Evolutionary conservation across 2,113 vertebrate genomes (phyloP).

Genomic region (Melanerpes aurifrons): DNA sequence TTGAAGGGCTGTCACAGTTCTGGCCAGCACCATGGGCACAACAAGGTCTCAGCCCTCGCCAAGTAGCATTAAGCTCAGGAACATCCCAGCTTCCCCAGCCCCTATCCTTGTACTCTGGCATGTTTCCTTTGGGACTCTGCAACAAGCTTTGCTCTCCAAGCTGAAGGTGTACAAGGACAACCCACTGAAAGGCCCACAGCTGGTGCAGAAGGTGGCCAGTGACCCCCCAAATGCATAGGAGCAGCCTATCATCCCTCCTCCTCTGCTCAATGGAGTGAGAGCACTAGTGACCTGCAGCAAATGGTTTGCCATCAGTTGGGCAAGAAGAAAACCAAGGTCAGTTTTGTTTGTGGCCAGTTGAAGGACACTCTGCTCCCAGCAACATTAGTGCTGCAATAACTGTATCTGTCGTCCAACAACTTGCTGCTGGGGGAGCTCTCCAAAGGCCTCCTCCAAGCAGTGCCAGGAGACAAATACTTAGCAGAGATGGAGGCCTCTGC

Average conservation of each 20-base stretch:
- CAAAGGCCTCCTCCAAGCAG: constrained; percentile 32
- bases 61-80: not conserved
- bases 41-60: not conserved
- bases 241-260: not conserved
- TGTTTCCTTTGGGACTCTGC: rapidly evolving
- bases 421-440: constrained; percentile 27
- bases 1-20: not conserved
- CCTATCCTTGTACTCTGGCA: too few relatives aligned
- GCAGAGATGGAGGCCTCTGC: not conserved
- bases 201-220: not conserved
- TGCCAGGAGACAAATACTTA: not conserved
- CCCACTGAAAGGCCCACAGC: not conserved
- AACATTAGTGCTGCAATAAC: constrained; percentile 37
- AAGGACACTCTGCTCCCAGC: constrained; percentile 37
- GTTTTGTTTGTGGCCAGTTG: constrained; percentile 45
- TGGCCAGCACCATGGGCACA: not conserved
- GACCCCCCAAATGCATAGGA: rapidly evolving
- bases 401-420: constrained; percentile 37
- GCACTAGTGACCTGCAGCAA: not conserved
- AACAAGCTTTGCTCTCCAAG: not conserved
- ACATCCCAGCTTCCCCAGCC: not conserved
- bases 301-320: not conserved
- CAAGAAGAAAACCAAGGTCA: constrained; percentile 56
- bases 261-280: rapidly evolving
- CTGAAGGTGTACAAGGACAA: not conserved